Percentiles rank a stretch among this genome's conserved stretches.
phyloP scores from a whole-genome alignment of 1,140 invertebrate genomes.

The Pogonomyrmex californicus region DNA sequence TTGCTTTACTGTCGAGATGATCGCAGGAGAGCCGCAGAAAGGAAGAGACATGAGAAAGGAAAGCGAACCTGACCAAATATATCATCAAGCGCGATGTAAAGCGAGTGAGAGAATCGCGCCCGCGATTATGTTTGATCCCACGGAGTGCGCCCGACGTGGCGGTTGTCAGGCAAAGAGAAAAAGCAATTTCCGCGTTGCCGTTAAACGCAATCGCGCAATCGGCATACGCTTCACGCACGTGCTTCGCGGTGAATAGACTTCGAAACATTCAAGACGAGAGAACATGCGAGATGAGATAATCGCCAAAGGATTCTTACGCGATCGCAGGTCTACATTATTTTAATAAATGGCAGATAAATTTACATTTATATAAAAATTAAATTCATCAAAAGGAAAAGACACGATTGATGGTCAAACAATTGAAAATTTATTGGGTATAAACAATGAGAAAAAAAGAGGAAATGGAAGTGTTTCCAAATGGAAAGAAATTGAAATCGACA shows the following conservation, averaged over 20 bases:
- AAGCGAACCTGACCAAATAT: slow-evolving; percentile 31
- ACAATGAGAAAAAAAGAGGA: neutral
- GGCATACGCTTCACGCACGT: slow-evolving; percentile 31
- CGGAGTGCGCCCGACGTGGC: slow-evolving; percentile 46
- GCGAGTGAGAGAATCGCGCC: slow-evolving; percentile 10
- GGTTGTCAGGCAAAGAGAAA: slow-evolving; percentile 42
- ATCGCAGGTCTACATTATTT: neutral
- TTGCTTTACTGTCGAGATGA: neutral
- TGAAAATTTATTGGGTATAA: neutral
- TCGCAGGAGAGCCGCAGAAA: neutral
- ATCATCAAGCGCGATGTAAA: slow-evolving; percentile 20
- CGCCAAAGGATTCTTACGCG: neutral
- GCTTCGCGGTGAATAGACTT: slow-evolving; percentile 18
- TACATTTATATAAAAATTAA: slow-evolving; percentile 4
- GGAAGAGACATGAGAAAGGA: slow-evolving; percentile 22
- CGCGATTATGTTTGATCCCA: slow-evolving; percentile 47
- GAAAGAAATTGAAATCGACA: slow-evolving; percentile 18
- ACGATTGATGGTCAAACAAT: neutral
- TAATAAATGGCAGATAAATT: neutral
- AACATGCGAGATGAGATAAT: slow-evolving; percentile 3
- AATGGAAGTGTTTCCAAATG: neutral
- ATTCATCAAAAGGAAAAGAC: neutral
- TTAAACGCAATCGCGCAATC: slow-evolving; percentile 59
- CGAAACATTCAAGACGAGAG: neutral
- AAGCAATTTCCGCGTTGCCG: slow-evolving; percentile 69